Evolutionary conservation across 2,797 vertebrate species (phyloP).

Genomic region (Euthynnus affinis): DNA sequence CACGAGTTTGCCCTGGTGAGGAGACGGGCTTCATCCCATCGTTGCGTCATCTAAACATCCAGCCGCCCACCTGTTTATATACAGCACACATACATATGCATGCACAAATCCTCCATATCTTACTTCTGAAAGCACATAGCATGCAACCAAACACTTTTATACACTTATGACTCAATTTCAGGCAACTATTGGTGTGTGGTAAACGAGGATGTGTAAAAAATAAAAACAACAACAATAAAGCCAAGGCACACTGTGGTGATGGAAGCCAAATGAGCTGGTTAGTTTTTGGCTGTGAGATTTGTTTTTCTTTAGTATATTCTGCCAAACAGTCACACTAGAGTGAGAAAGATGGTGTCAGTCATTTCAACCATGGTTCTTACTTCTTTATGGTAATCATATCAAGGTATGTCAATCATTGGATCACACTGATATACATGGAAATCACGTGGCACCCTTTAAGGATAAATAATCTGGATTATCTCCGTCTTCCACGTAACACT

Average conservation of each 20-base stretch:
- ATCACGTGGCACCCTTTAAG: neutral
- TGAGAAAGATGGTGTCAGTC: neutral
- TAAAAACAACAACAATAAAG: conserved; percentile 37
- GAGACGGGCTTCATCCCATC: neutral
- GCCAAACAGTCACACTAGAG: neutral
- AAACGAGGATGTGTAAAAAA: conserved; percentile 9
- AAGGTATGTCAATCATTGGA: neutral
- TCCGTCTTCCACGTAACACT: neutral
- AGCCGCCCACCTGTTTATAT: neutral
- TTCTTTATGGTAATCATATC: neutral
- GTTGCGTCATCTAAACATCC: neutral
- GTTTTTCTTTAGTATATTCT: neutral
- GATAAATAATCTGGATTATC: neutral
- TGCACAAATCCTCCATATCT: neutral
- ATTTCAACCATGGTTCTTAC: neutral
- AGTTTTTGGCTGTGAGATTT: conserved; percentile 12
- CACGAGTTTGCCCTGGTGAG: conserved; percentile 98
- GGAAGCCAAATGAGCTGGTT: conserved; percentile 26
- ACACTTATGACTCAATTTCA: conserved; percentile 43
- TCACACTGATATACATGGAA: neutral
- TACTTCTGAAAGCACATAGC: neutral
- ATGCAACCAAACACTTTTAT: neutral
- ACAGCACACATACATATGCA: neutral
- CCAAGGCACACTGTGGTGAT: conserved; percentile 8
- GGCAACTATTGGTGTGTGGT: conserved; percentile 30